A percentile compares a stretch with the other conserved stretches of the same genome.
phyloP scores from a whole-genome alignment of 1,140 invertebrate species.

The Lineus longissimus region DNA sequence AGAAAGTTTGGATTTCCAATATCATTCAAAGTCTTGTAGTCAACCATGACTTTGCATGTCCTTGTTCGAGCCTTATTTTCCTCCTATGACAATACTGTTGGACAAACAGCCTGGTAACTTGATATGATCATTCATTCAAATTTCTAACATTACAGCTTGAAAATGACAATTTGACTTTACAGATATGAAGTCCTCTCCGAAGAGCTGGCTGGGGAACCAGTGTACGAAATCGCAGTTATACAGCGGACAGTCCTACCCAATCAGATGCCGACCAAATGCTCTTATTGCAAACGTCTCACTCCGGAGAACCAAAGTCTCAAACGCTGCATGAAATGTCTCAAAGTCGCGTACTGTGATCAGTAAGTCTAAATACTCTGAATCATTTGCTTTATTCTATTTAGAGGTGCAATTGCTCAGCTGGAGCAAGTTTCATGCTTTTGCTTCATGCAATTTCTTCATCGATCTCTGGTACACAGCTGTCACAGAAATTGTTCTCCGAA shows the following conservation, averaged over 20 bases:
- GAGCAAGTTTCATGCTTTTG: neutral
- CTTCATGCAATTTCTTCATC: neutral
- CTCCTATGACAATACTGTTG: too few species aligned
- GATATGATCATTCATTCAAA: too few species aligned
- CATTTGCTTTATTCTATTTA: neutral
- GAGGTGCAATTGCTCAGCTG: neutral
- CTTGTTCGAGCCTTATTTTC: too few species aligned
- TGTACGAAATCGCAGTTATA: slow-evolving; percentile 51
- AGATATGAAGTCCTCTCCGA: slow-evolving; percentile 51
- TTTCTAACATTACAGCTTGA: too few species aligned
- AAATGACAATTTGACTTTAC: too few species aligned
- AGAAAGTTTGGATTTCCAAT: too few species aligned
- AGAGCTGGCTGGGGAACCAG: slow-evolving; percentile 47
- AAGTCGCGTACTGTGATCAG: slow-evolving; percentile 56
- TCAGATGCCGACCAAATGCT: slow-evolving; percentile 40
- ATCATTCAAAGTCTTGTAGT: too few species aligned
- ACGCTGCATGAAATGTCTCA: slow-evolving; percentile 54
- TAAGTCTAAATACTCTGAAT: slow-evolving; percentile 27
- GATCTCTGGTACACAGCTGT: neutral
- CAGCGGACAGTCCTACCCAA: slow-evolving; percentile 51
- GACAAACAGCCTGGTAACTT: too few species aligned
- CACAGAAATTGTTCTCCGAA: too few species aligned
- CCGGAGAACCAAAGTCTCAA: slow-evolving; percentile 44
- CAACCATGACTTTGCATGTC: too few species aligned
- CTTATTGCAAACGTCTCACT: slow-evolving; percentile 42